A percentile compares a stretch with the other conserved stretches of the same genome.
phyloP scores from a whole-genome alignment of 2,888 invertebrate species.

The Diloba caeruleocephala region DNA sequence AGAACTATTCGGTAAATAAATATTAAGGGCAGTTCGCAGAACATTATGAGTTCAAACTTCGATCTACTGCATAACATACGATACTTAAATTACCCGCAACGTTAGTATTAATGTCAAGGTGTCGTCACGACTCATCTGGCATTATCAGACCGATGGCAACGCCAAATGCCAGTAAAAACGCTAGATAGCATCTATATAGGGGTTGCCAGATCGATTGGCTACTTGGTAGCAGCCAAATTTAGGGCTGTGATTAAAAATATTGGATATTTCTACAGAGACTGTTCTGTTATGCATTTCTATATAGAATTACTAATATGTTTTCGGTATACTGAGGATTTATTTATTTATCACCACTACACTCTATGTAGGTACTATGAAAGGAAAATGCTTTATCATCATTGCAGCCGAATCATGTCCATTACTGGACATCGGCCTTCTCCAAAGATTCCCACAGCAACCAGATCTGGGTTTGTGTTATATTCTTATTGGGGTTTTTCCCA shows the following conservation, averaged over 20 bases:
- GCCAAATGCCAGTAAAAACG: conserved; percentile 61
- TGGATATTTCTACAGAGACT: conserved; percentile 11
- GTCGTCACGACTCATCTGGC: conserved; percentile 67
- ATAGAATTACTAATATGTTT: too few species aligned
- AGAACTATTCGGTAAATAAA: too few species aligned
- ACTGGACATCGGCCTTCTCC: too few species aligned
- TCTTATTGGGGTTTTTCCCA: too few species aligned
- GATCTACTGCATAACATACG: conserved; percentile 29
- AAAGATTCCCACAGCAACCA: too few species aligned
- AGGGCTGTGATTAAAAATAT: conserved; percentile 32
- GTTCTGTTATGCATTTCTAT: not conserved
- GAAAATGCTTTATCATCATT: too few species aligned
- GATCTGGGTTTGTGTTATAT: too few species aligned
- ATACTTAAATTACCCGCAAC: conserved; percentile 34
- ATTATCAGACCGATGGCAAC: conserved; percentile 61
- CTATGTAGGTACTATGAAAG: too few species aligned
- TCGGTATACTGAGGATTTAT: too few species aligned
- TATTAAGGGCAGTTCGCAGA: too few species aligned
- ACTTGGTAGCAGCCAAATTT: conserved; percentile 28
- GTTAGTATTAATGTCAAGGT: conserved; percentile 71
- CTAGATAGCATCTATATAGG: conserved; percentile 42
- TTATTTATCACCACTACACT: too few species aligned
- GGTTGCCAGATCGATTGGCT: conserved; percentile 46
- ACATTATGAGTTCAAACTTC: conserved; percentile 28
- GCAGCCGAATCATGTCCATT: too few species aligned